These are phyloP conservation scores for Platalea minor DNA, from an alignment of 2,797 vertebrate genomes.

Conservation along the genomic window DNA sequence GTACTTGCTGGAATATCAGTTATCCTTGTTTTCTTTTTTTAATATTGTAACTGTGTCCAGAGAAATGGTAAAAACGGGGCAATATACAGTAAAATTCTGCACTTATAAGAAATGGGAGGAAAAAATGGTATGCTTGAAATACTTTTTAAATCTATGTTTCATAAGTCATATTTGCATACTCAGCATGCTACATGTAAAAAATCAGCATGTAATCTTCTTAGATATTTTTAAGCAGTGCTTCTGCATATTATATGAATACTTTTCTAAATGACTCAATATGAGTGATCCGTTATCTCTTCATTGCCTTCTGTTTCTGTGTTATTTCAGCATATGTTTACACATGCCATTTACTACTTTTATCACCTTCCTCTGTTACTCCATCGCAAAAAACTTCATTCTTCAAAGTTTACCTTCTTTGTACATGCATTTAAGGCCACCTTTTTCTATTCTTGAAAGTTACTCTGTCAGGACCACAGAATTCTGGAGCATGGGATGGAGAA, in stretches of 20 bases:
- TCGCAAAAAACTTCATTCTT: not conserved
- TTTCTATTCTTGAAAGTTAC: not conserved
- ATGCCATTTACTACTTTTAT: not conserved
- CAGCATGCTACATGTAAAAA: not conserved
- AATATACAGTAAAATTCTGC: not conserved
- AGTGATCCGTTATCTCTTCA: not conserved
- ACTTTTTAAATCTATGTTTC: rapidly evolving
- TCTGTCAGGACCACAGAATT: not conserved
- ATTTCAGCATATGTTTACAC: not conserved
- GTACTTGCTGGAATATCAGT: not conserved
- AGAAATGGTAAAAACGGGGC: not conserved
- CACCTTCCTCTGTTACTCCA: not conserved
- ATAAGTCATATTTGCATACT: not conserved
- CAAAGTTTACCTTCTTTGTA: not conserved
- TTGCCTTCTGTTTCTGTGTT: not conserved
- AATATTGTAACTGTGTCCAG: not conserved
- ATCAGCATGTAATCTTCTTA: not conserved
- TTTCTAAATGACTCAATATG: not conserved
- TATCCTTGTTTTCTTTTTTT: not conserved
- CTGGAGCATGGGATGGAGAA: not conserved
- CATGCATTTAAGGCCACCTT: not conserved
- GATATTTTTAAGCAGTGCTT: not conserved
- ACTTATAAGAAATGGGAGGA: not conserved
- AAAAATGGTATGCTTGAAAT: not conserved
- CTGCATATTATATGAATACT: not conserved